Base-by-base conservation (phyloP, 2,113 vertebrate genomes). In the Pseudolaguvia tuberculata region DNA sequence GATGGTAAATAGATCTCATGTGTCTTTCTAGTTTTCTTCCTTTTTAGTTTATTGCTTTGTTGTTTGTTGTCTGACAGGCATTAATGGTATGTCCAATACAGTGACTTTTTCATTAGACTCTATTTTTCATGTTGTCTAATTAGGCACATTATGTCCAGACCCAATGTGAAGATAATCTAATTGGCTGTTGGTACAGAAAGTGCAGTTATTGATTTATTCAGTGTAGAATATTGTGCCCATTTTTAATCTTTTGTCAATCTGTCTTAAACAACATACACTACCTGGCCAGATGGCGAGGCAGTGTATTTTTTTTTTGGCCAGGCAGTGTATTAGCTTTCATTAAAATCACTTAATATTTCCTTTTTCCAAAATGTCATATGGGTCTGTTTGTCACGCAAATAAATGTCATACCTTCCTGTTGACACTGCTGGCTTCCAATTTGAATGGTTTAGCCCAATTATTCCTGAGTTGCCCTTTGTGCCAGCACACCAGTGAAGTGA, bases 341-440 rank as follows among this genome's bases (percentile, higher is more conserved):
- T 50, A 73, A 75, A 31, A 55, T 47, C 66, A 67, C 59, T 69
- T 66, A 31, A 45, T 57, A 77, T 55, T 52, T 74, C 70, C 58
- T 31, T 88, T 92, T 85, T 88, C 91, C n/a, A 88, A 91, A 79
- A 92, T 91, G 21, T 91, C 93, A 88, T 84, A 91, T 56, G 85
- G 89, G 72, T 88, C 92, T 72, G 72, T 80, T 71, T 62, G 39
- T 70, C 55, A 50, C 90, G 91, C 86, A 83, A 79, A 80, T 88
- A 91, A 88, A 90, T 93, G 70, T 87, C 85, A 71, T 70, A 73
- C 72, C 52, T 75, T 78, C 53, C 62, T 27, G 23, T 56, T 23
- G 57, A 77, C 61, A 75, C 50, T 42, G 67, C 18, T 61, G 51
- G 70, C 45, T 70, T 72, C 25, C 56, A 45, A 42, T 80, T 83